Base-by-base conservation (phyloP, 1,140 invertebrate genomes). In the Macrosteles quadrilineatus region DNA sequence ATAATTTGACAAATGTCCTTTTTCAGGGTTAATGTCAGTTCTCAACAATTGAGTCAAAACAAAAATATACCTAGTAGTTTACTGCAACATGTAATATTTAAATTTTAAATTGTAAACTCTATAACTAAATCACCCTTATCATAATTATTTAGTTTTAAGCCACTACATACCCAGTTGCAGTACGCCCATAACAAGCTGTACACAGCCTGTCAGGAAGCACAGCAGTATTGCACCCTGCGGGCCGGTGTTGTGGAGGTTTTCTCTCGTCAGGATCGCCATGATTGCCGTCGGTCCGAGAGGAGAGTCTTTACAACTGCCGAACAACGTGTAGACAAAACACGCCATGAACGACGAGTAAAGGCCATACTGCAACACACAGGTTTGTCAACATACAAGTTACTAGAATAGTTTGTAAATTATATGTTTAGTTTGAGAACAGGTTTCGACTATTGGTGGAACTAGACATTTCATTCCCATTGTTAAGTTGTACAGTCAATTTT, bases 281-380 rank as follows among this genome's bases (percentile, higher is more conserved):
- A 90, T 89, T 1, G 89, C 89, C 1, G 89, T 87, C 1, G 89
- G 89, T 1, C 88, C 89, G 57, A 91, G 86, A 2, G 90, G 88
- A 45, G 90, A 86, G 73, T 92, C 90, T 79, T 90, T 91, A 69
- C 88, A 88, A 31, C 88, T 91, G 17, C 91, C 91, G 73, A 93
- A 84, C 19, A 93, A 79, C 32, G 87, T 86, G 77, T 94, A 94
- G 0, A 93, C 83, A 76, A 93, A 92, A 76, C 88, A 90, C 1
- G 88, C 90, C 86, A 95, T 90, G 82, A 96, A 96, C 0, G 92
- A 91, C 0, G 93, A 93, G 79, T 96, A 96, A 1, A 97, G 83
- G 19, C 94, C 94, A 81, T 91, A 91, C 87, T 88, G 78, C 31
- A 82, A 81, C 71, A 75, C 40, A 67, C 14, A 36, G 32, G 32